Evolutionary conservation across 64 coral and sea anemone genomes (phyloP).

Genomic region (Hydrozoanthus tunicans): DNA sequence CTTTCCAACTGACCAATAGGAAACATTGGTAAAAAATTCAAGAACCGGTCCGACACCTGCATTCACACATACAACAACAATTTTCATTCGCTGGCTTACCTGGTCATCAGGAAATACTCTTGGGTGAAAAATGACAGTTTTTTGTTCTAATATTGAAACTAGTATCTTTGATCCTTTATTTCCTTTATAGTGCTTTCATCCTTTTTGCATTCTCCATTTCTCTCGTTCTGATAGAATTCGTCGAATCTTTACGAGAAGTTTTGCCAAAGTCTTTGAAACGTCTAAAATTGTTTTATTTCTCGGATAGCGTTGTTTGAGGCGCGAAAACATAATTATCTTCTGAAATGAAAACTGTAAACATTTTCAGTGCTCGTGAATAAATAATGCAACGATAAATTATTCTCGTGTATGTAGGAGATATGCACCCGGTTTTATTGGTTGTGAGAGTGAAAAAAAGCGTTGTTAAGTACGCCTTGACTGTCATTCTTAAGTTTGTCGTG

Average conservation of each 20-base stretch:
- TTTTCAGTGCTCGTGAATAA: slow-evolving; percentile 28
- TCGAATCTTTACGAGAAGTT: too few species aligned
- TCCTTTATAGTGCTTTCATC: background rate
- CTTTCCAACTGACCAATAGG: slow-evolving; percentile 60
- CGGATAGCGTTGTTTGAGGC: slow-evolving; percentile 24
- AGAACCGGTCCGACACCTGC: slow-evolving; percentile 76
- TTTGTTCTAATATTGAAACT: slow-evolving; percentile 27
- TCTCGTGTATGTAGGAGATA: background rate
- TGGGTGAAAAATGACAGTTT: background rate
- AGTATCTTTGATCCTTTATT: background rate
- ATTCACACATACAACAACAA: slow-evolving; percentile 13
- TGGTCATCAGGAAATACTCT: slow-evolving; percentile 28
- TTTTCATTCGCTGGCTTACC: slow-evolving; percentile 59
- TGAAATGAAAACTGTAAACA: slow-evolving; percentile 32
- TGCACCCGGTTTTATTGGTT: background rate
- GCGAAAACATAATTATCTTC: background rate
- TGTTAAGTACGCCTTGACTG: background rate
- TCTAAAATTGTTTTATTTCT: background rate
- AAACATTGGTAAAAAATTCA: slow-evolving; percentile 29
- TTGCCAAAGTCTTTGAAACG: background rate
- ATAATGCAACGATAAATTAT: slow-evolving; percentile 39
- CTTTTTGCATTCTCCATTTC: background rate
- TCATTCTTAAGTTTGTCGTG: background rate
- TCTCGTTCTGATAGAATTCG: background rate
- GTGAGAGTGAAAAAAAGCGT: background rate